Evolutionary conservation across 2,888 invertebrate species (phyloP), one percentile per base, ranked within the genome.

Genomic region (Apamea epomidion): DNA sequence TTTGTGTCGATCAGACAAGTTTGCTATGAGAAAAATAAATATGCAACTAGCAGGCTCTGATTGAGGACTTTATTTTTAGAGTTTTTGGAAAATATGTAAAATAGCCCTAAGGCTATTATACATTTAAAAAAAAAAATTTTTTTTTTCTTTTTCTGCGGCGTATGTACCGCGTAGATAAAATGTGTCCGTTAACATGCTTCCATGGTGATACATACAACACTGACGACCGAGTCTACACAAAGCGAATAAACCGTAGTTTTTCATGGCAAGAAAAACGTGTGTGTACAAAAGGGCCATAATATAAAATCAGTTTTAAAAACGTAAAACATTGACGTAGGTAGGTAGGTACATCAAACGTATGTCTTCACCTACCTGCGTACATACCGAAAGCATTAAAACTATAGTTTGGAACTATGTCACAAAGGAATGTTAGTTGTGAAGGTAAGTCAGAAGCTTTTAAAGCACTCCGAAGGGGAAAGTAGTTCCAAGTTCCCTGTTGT

Each of bases 391-490:
- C 80, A 83, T 84, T 78, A 79, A 82, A 81, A 85, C 80, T 87
- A 85, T 80, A 88, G 85, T 88, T 88, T 65, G 72, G 37, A 87
- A 88, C 78, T 89, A 87, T 75, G 74, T 87, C 87, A 82, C 81
- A 42, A 75, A 79, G 83, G 84, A 83, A 85, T 78, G 89, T 85
- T 84, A 88, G 88, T 86, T 83, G 72, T 74, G 77, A 78, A 83
- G 87, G 87, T 83, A 89, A 82, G 83, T 82, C 83, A 80, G 80
- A 88, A 89, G 89, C 88, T 89, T 88, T 89, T 88, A 88, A 87
- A 80, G 76, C 82, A 81, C 89, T 87, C 83, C 70, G 81, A 77
- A 83, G 76, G 81, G 72, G 76, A 83, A 88, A 89, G 78, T 89
- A 83, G 76, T 81, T 69, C 75, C 32, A 80, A 86, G 84, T 87